Evolutionary conservation across 1,140 invertebrate genomes (phyloP), one percentile per base, ranked within the genome.

Genomic region (Bombus soroeensis): DNA sequence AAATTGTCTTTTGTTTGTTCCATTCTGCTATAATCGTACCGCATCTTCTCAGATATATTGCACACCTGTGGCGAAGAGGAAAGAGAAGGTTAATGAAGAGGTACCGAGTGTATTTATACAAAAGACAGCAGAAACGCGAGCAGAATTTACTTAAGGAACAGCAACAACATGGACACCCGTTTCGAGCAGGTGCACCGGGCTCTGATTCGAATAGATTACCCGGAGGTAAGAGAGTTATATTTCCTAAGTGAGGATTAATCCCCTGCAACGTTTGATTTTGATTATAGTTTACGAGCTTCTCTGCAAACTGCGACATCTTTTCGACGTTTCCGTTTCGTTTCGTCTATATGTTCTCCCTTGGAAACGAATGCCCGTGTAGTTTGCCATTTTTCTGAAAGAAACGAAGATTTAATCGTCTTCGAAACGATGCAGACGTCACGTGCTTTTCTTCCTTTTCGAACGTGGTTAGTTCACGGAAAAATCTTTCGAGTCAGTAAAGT

Each of bases 11-110:
- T 73, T 37, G 25, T 13, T n/a, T 28, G 34, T 32, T 87, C 25
- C 39, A 32, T 77, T 37, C 12, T 41, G 28, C 15, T 62, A 47
- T 34, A 77, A 43, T 71, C 47, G 10, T 18, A 22, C 12, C n/a
- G 22, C 59, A 13, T 62, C 28, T 75, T 47, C 39, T 39, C 91
- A 96, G 96, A 95, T 99, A 99, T 93, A 97, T 99, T 66, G 98
- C 97, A 3, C 98, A 99, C 95, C 95, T 99, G 88, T 98, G 97
- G 96, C 96, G 98, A 85, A 95, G 98, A 85, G 97, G 97, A 73
- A 98, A 98, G 94, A 96, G 98, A 92, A 97, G 97, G 95, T 95
- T 98, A 94, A 96, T 97, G 89, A 98, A 98, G 94, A 98, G 97
- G 94, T 98, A 98, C 94, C 96, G 97, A 91, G 95, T 97, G 88